A percentile compares a stretch with the other conserved stretches of the same genome.
These are phyloP conservation scores for Lutjanus campechanus DNA, from an alignment of 2,797 vertebrate species.

Conservation along the genomic window DNA sequence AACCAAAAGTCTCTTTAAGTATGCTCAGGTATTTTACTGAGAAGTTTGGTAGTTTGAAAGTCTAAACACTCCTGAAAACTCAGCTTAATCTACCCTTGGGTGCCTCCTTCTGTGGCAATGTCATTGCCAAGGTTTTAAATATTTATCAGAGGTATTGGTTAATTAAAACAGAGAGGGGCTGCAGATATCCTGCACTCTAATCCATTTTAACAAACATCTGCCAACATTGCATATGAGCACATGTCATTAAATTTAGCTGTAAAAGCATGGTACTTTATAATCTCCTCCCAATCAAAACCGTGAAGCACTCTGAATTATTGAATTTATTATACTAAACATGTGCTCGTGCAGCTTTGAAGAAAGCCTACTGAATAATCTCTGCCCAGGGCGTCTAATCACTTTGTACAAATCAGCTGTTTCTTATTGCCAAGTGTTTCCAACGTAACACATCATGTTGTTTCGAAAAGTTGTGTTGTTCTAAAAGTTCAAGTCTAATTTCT, in stretches of 20 bases:
- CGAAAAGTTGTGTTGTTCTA: slow-evolving; percentile 18
- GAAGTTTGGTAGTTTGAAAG: slow-evolving; percentile 52
- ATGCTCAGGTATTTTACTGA: slow-evolving; percentile 37
- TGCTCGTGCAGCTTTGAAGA: slow-evolving; percentile 21
- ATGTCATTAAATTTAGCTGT: slow-evolving; percentile 77
- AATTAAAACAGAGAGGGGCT: slow-evolving; percentile 87
- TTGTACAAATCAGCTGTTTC: slow-evolving; percentile 27
- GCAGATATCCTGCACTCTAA: slow-evolving; percentile 84
- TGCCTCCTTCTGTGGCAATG: slow-evolving; percentile 82
- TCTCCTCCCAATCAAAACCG: slow-evolving; percentile 55
- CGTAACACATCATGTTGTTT: slow-evolving; percentile 8
- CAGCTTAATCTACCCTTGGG: slow-evolving; percentile 61
- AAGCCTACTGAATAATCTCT: slow-evolving; percentile 49
- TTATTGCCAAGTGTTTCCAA: slow-evolving; percentile 12
- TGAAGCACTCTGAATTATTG: slow-evolving; percentile 32
- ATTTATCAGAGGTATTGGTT: slow-evolving; percentile 88
- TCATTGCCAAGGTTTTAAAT: slow-evolving; percentile 84
- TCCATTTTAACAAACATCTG: slow-evolving; percentile 85
- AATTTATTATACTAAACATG: slow-evolving; percentile 50
- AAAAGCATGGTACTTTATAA: slow-evolving; percentile 60
- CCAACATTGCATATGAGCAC: slow-evolving; percentile 71
- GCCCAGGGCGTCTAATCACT: slow-evolving; percentile 37
- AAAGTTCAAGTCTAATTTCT: slow-evolving; percentile 26
- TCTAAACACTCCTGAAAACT: slow-evolving; percentile 46
- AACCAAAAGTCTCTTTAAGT: slow-evolving; percentile 16